A percentile compares a stretch with the other conserved stretches of the same genome.
phyloP scores from a whole-genome alignment of 2,888 invertebrate species.

The Scaptomyza tumidula region DNA sequence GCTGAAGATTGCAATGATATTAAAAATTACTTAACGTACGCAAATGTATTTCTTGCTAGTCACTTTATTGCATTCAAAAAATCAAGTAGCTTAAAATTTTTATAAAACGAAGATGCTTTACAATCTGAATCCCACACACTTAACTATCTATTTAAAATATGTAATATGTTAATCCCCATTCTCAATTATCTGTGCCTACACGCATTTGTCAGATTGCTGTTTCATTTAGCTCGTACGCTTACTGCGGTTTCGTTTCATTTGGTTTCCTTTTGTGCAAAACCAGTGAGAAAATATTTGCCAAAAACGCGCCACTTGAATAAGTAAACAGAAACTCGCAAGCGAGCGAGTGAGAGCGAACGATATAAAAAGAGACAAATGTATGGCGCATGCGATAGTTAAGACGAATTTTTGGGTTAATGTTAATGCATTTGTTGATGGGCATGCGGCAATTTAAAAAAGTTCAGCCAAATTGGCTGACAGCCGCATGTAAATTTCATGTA shows the following conservation, averaged over 20 bases:
- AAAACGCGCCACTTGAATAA: constrained; percentile 63
- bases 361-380: background rate
- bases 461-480: constrained; percentile 72
- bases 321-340: constrained; percentile 53
- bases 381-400: constrained; percentile 30
- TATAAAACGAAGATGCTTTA: too few relatives aligned
- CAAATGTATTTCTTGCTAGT: too few relatives aligned
- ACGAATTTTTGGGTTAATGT: constrained; percentile 74
- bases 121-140: too few relatives aligned
- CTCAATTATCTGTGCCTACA: constrained; percentile 21
- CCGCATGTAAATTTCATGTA: constrained; percentile 74
- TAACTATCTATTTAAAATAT: background rate
- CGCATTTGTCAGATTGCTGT: constrained; percentile 48
- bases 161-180: constrained; percentile 33
- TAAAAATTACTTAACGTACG: too few relatives aligned
- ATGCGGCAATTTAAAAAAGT: constrained; percentile 69
- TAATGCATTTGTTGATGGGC: constrained; percentile 73
- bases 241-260: constrained; percentile 41
- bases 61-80: too few relatives aligned
- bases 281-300: constrained; percentile 65
- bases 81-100: too few relatives aligned
- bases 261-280: constrained; percentile 48
- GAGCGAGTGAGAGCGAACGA: background rate
- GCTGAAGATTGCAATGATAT: too few relatives aligned
- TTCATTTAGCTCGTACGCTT: constrained; percentile 27